A percentile compares a stretch with the other conserved stretches of the same genome.
Evolutionary conservation across 2,113 vertebrate genomes (phyloP).

Genomic region (Balaeniceps rex): DNA sequence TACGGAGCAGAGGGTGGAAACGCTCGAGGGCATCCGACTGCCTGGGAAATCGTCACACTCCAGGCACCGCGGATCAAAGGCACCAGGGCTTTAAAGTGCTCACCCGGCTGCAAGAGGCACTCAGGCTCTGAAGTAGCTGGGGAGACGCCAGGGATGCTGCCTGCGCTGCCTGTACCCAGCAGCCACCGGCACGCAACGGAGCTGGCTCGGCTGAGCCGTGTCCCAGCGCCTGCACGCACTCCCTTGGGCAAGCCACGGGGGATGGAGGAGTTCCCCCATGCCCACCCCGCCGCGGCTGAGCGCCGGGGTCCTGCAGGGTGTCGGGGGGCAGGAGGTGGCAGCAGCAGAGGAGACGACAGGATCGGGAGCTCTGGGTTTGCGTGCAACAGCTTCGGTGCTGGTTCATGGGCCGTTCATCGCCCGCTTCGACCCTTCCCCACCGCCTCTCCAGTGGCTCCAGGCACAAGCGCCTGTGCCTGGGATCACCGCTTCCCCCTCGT

Average conservation of each 20-base stretch:
- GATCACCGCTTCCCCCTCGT: background rate
- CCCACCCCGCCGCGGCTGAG: rapidly evolving
- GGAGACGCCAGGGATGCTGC: background rate
- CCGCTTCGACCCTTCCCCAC: background rate
- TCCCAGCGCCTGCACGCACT: rapidly evolving
- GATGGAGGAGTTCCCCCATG: rapidly evolving
- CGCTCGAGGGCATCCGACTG: rapidly evolving
- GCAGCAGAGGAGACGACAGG: background rate
- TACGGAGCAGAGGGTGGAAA: background rate
- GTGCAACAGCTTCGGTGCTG: background rate
- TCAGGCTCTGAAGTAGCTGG: background rate
- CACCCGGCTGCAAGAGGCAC: background rate
- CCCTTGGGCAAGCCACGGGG: rapidly evolving
- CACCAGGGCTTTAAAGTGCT: background rate
- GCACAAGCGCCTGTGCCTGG: background rate
- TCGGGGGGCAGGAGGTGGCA: background rate
- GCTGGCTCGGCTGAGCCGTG: background rate
- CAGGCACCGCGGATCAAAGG: background rate
- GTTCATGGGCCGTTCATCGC: background rate
- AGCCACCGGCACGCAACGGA: rapidly evolving
- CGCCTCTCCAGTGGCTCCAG: background rate
- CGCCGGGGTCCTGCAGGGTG: no score
- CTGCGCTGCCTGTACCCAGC: background rate
- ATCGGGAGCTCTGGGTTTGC: background rate
- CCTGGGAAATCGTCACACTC: background rate